These are phyloP conservation scores for Mesocentrotus franciscanus DNA, from an alignment of 53 echinoderm and acorn worm species.

Conservation along the genomic window DNA sequence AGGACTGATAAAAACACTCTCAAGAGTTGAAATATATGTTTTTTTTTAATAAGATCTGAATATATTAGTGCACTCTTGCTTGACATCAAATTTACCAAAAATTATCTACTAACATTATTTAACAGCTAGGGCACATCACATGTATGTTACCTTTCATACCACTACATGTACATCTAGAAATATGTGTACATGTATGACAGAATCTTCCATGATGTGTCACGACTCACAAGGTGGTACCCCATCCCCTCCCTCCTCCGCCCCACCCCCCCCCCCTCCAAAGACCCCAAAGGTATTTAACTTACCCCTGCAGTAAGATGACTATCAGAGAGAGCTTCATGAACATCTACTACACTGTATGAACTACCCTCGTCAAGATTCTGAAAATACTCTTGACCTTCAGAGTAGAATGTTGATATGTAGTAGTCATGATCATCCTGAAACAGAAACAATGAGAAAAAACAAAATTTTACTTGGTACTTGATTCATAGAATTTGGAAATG, in stretches of 20 bases:
- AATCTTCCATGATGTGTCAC: too few species aligned
- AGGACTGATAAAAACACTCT: background rate
- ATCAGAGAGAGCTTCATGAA: constrained; percentile 33
- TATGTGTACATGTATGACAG: background rate
- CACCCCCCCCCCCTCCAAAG: background rate
- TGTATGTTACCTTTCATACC: too few species aligned
- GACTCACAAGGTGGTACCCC: background rate
- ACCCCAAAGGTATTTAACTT: background rate
- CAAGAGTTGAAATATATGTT: too few species aligned
- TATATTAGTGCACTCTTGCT: too few species aligned
- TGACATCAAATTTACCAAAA: too few species aligned
- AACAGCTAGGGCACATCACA: too few species aligned
- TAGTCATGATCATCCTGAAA: constrained; percentile 49
- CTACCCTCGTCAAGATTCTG: background rate
- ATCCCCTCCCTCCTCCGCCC: background rate
- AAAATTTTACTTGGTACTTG: background rate
- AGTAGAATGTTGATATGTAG: constrained; percentile 46
- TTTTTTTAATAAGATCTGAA: too few species aligned
- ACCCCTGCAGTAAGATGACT: constrained; percentile 54
- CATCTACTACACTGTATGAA: background rate
- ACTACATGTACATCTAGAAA: too few species aligned
- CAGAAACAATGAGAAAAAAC: background rate
- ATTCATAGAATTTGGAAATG: too few species aligned
- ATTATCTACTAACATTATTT: too few species aligned
- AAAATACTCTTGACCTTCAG: constrained; percentile 21